Evolutionary conservation across 1,140 invertebrate species (phyloP).

Genomic region (Temnothorax curvispinosus): DNA sequence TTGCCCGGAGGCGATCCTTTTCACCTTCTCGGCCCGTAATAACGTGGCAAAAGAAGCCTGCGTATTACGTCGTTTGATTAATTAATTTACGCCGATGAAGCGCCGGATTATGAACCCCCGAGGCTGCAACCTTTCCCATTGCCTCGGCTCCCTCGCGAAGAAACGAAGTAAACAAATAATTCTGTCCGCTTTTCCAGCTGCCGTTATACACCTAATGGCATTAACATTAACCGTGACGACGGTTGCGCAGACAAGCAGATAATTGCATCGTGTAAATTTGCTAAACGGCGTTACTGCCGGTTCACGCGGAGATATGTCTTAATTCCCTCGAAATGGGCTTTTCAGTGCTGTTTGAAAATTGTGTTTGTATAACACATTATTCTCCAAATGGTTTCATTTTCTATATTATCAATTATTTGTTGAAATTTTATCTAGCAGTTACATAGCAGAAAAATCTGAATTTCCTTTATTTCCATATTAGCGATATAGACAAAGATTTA

Average conservation of each 20-base stretch:
- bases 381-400: background rate
- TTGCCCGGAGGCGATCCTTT: constrained; percentile 55
- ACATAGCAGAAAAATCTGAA: background rate
- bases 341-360: constrained; percentile 1
- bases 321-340: background rate
- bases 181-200: constrained; percentile 24
- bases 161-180: constrained; percentile 52
- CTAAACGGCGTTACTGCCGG: background rate
- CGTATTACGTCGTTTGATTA: constrained; percentile 61
- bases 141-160: constrained; percentile 12
- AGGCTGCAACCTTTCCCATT: constrained; percentile 12
- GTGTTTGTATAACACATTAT: background rate
- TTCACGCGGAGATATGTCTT: background rate
- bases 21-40: constrained; percentile 50
- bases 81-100: constrained; percentile 66
- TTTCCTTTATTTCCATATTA: background rate
- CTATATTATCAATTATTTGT: background rate
- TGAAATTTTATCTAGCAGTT: background rate
- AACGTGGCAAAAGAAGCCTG: constrained; percentile 41
- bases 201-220: constrained; percentile 20
- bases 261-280: constrained; percentile 54
- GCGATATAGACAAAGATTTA: background rate
- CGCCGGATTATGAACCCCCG: constrained; percentile 52
- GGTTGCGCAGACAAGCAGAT: constrained; percentile 40
- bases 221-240: constrained; percentile 46